Evolutionary conservation across 1,140 invertebrate genomes (phyloP).

Genomic region (Tribolium madens): DNA sequence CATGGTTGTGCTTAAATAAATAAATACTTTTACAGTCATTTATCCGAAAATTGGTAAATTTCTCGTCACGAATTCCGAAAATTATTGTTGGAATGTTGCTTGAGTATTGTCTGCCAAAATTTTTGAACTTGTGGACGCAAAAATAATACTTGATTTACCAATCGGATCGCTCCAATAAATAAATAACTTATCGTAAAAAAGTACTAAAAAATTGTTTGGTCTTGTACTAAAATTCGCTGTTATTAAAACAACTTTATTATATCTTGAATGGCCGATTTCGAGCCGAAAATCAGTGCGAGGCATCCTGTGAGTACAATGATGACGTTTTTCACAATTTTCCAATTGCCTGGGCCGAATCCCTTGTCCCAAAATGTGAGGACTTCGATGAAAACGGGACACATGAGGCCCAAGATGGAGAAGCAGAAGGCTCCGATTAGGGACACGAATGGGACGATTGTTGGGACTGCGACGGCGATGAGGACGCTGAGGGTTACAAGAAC

Average conservation of each 20-base stretch:
- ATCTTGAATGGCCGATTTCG: slow-evolving; percentile 78
- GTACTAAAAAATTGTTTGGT: too few species aligned
- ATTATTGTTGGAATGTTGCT: too few species aligned
- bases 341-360: slow-evolving; percentile 78
- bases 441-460: slow-evolving; percentile 91
- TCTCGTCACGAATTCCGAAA: too few species aligned
- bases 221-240: neutral
- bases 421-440: slow-evolving; percentile 94
- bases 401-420: slow-evolving; percentile 92
- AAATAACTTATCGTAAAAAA: neutral
- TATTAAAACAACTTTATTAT: slow-evolving; percentile 66
- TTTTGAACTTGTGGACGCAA: neutral
- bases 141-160: neutral
- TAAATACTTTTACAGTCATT: neutral
- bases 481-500: slow-evolving; percentile 76
- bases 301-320: slow-evolving; percentile 79
- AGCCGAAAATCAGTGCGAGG: slow-evolving; percentile 83
- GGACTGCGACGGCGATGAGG: slow-evolving; percentile 85
- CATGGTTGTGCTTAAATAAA: slow-evolving; percentile 6
- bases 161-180: neutral
- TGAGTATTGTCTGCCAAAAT: too few species aligned
- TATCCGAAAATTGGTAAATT: too few species aligned
- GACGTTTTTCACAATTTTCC: slow-evolving; percentile 84
- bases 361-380: slow-evolving; percentile 83
- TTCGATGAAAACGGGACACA: slow-evolving; percentile 92